Evolutionary conservation across 2,888 invertebrate species (phyloP), one percentile per base, ranked within the genome.

Genomic region (Gortyna flavago): DNA sequence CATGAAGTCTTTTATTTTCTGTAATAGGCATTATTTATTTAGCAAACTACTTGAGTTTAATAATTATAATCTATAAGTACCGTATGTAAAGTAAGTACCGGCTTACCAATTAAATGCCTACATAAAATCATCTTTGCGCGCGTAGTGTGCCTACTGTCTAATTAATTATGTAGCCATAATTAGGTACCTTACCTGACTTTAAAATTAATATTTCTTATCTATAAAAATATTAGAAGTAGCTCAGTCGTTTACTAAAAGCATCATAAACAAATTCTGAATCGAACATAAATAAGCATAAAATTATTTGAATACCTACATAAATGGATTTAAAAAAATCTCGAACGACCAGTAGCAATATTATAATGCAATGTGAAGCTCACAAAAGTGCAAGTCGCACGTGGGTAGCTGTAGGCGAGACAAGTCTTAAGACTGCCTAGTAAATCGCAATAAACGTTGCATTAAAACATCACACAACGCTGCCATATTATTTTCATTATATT

Each of bases 371-470:
- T 64, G 69, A 80, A 79, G 78, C 77, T 29, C 44, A 81, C 83
- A 87, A 88, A 90, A 88, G 88, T 88, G 89, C 86, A 81, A 81
- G 85, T 77, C 74, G 73, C 83, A 86, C 88, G 91, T 91, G 87
- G 91, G 92, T 87, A 87, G 90, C 85, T 61, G 94, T 93, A 92
- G 94, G 94, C 93, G 94, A 87, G 86, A 92, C 93, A 89, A 86
- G 90, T 89, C 89, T 87, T 86, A 88, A 89, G 91, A 88, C 90
- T 87, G 79, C 80, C 66, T 89, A 92, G 91, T 95, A 94, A 95
- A 94, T 94, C 90, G 92, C 90, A 91, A 93, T 93, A 93, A 94
- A 92, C 89, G 90, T 91, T 88, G 88, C 92, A 92, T 93, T 94
- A 92, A 92, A 93, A 88, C 90, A 90, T 91, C 89, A 92, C 90